phyloP scores from a whole-genome alignment of 1,140 invertebrate species.

The Brachionus rotundiformis region DNA sequence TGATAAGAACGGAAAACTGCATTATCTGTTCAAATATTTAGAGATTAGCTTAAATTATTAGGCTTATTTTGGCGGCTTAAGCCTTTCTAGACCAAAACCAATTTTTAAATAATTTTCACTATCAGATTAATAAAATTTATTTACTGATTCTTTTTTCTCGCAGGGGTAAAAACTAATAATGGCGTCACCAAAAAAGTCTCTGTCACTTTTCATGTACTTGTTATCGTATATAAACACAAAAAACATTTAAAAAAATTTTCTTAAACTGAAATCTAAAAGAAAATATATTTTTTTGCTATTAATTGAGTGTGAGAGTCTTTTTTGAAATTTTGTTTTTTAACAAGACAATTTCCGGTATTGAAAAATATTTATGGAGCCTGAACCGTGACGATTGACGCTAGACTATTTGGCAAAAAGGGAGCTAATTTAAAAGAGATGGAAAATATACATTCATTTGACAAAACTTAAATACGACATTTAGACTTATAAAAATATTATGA shows the following conservation, averaged over 20 bases:
- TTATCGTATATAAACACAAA: constrained; percentile 36
- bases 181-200: constrained; percentile 49
- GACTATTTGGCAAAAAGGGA: too few species aligned
- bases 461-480: constrained; percentile 11
- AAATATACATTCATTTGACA: too few species aligned
- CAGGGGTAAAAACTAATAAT: constrained; percentile 40
- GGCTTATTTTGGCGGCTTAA: neutral
- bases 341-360: too few species aligned
- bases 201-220: constrained; percentile 46
- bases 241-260: neutral
- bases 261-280: neutral
- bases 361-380: too few species aligned
- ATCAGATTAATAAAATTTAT: neutral
- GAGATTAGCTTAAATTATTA: neutral
- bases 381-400: too few species aligned
- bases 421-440: too few species aligned
- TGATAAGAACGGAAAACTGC: neutral
- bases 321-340: too few species aligned
- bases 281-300: neutral
- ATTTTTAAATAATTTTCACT: neutral
- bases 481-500: neutral
- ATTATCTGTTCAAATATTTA: constrained; percentile 13
- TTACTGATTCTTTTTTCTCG: constrained; percentile 47
- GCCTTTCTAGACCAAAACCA: neutral
- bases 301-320: neutral